phyloP scores from a whole-genome alignment of 2,797 vertebrate species.

The Hippoglossus hippoglossus region DNA sequence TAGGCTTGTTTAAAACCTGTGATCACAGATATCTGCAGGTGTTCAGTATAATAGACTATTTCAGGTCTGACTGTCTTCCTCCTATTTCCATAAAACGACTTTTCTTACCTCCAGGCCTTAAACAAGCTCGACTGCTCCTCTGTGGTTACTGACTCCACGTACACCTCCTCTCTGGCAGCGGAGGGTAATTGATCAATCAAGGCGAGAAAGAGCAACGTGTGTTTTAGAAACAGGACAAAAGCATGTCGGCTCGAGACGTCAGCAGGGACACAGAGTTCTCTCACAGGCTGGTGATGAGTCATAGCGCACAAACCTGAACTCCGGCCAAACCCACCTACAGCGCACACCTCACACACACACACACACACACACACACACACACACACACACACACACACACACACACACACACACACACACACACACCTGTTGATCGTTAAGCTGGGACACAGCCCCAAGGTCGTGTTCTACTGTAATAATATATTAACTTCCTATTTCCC shows the following conservation, averaged over 20 bases:
- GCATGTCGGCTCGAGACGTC: not conserved
- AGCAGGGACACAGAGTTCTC: constrained; percentile 17
- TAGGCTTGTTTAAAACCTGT: too few relatives aligned
- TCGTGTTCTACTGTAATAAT: too few relatives aligned
- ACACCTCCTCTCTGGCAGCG: not conserved
- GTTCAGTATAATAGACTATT: too few relatives aligned
- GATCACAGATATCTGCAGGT: too few relatives aligned
- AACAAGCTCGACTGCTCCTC: not conserved
- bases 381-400: too few relatives aligned
- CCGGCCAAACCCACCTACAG: constrained; percentile 42
- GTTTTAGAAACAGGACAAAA: too few relatives aligned
- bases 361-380: not conserved
- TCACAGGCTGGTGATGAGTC: constrained; percentile 40
- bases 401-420: constrained; percentile 3
- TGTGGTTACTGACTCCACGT: not conserved
- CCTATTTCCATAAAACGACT: not conserved
- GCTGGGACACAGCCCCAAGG: too few relatives aligned
- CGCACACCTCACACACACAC: constrained; percentile 7
- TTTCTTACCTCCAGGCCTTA: not conserved
- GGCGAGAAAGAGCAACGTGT: not conserved
- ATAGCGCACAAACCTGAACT: constrained; percentile 39
- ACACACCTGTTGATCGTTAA: not conserved
- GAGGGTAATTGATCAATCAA: not conserved
- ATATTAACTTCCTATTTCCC: too few relatives aligned
- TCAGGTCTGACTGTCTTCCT: not conserved